Percentiles rank a stretch among this genome's conserved stretches.
Evolutionary conservation across 2,888 invertebrate species (phyloP).

Genomic region (Lamproptera curius): DNA sequence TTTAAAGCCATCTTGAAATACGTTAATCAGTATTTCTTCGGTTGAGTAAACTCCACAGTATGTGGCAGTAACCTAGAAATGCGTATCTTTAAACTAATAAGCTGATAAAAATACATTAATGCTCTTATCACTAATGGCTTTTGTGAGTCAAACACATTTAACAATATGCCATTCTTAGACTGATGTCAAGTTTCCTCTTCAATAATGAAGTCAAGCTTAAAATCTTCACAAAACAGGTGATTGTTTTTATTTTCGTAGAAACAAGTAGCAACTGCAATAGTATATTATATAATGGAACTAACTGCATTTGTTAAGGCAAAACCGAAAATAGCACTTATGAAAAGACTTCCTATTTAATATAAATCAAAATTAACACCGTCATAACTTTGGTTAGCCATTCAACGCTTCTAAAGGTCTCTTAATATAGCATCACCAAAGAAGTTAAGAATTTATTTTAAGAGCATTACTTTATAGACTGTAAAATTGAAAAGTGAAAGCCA

Average conservation of each 20-base stretch:
- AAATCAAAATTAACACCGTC: too few species aligned
- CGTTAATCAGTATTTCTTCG: constrained; percentile 3
- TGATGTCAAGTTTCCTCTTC: too few species aligned
- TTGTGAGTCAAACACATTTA: constrained; percentile 2
- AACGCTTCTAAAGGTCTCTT: too few species aligned
- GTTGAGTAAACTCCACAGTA: constrained; percentile 5
- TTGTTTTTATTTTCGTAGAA: not conserved
- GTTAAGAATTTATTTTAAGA: too few species aligned
- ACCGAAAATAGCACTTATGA: not conserved
- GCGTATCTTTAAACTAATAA: constrained; percentile 17
- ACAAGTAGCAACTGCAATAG: not conserved
- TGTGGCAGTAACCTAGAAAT: constrained; percentile 17
- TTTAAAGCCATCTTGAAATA: too few species aligned
- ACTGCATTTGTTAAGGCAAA: not conserved
- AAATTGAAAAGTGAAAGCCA: too few species aligned
- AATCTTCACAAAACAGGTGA: not conserved
- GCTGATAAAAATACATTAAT: constrained; percentile 12
- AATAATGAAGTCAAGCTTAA: not conserved
- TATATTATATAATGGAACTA: not conserved
- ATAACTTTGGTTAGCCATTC: too few species aligned
- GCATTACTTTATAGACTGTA: too few species aligned
- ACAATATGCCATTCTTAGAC: not conserved
- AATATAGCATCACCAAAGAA: too few species aligned
- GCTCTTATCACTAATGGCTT: constrained; percentile 14
- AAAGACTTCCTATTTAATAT: too few species aligned